These are phyloP conservation scores for Amiota minor DNA, from an alignment of 2,888 invertebrate genomes.

Conservation along the genomic window DNA sequence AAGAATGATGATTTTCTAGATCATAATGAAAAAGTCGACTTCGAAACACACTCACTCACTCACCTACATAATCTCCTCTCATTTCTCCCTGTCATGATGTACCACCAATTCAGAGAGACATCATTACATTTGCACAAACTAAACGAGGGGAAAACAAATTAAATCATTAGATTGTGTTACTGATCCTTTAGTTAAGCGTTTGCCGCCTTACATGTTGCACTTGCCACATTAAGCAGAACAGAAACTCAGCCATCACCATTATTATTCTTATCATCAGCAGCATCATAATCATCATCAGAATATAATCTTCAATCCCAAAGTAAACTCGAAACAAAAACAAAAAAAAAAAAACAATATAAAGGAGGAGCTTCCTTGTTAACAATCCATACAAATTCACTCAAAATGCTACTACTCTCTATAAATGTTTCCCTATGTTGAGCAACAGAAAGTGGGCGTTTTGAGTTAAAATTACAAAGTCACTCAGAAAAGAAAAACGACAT, in stretches of 20 bases:
- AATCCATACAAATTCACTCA: conserved; percentile 41
- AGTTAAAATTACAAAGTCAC: neutral
- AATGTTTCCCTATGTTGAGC: too few relatives aligned
- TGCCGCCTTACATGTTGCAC: conserved; percentile 3
- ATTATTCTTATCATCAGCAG: neutral
- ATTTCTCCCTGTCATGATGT: too few relatives aligned
- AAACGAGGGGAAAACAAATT: conserved; percentile 73
- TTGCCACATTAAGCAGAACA: neutral
- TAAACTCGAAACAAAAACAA: conserved; percentile 9
- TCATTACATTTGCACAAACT: conserved; percentile 69
- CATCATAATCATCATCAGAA: neutral
- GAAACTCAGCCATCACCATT: neutral
- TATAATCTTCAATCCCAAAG: neutral
- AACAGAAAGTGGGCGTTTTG: conserved; percentile 49
- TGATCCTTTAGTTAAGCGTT: conserved; percentile 67
- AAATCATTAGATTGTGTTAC: conserved; percentile 73
- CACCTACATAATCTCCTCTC: too few relatives aligned
- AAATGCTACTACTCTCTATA: neutral
- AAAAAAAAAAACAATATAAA: neutral
- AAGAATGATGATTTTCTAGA: too few relatives aligned
- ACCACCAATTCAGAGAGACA: conserved; percentile 30
- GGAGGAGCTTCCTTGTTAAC: conserved; percentile 42
- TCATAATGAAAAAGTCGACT: conserved; percentile 48
- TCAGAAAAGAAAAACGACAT: conserved; percentile 1
- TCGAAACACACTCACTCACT: conserved; percentile 52